Percentiles rank a stretch among this genome's conserved stretches.
Conservation (phyloP, 2,113 vertebrate genomes). For the Dromaius novaehollandiae region DNA sequence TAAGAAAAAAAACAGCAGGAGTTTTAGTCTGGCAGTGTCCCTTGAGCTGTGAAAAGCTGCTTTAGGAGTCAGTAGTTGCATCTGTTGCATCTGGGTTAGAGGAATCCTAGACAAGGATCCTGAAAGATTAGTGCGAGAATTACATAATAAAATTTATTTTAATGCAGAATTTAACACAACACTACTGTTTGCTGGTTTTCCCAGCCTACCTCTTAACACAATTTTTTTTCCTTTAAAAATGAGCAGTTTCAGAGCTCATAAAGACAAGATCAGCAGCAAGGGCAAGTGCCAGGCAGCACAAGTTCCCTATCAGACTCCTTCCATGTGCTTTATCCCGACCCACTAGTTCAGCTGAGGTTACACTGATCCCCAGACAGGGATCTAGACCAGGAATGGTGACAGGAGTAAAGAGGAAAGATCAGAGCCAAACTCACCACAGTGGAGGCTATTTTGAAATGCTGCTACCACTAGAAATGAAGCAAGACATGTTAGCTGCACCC, state of each 20-base stretch:
- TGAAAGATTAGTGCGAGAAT: not conserved
- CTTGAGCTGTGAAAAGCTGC: conserved; percentile 41
- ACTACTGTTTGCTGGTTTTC: not conserved
- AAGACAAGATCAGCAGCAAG: not conserved
- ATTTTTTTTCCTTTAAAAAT: not conserved
- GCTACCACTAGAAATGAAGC: not conserved
- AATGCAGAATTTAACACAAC: not conserved
- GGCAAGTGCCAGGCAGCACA: not conserved
- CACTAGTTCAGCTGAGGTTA: not conserved
- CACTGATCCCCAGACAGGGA: not conserved
- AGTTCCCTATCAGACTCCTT: not conserved
- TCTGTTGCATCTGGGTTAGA: not conserved
- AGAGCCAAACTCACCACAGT: not conserved
- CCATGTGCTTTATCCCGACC: not conserved
- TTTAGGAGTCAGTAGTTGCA: not conserved
- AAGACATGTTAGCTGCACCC: not conserved
- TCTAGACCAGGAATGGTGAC: not conserved
- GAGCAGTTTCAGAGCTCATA: not conserved
- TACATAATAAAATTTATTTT: not conserved
- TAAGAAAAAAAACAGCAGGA: not conserved
- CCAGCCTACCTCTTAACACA: not conserved
- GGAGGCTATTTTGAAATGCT: not conserved
- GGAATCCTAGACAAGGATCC: not conserved
- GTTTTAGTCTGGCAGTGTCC: conserved; percentile 20
- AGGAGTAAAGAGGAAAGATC: not conserved